Percentiles rank a stretch among this genome's conserved stretches.
Evolutionary conservation across 2,113 vertebrate genomes (phyloP).

Genomic region (Microtus oregoni): DNA sequence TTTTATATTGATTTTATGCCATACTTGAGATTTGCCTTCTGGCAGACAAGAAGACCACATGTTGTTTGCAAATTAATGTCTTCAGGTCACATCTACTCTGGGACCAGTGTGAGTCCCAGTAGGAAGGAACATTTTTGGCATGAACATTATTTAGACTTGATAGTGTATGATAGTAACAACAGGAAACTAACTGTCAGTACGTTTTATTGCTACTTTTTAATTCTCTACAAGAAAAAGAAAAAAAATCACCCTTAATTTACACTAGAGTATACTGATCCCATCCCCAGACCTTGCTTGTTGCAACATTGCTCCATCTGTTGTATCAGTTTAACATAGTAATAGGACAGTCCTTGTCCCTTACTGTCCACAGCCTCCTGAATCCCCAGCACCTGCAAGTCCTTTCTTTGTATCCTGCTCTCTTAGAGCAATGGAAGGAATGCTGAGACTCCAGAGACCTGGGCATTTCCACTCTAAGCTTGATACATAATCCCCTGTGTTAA

Average conservation of each 20-base stretch:
- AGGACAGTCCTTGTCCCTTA: not conserved
- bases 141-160: not conserved
- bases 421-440: not conserved
- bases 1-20: not conserved
- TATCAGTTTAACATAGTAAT: not conserved
- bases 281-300: too few relatives aligned
- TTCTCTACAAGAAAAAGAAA: not conserved
- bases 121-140: not conserved
- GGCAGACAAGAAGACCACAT: not conserved
- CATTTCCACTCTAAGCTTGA: not conserved
- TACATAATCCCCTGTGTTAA: conserved; percentile 41
- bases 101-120: not conserved
- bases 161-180: not conserved
- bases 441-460: not conserved
- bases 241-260: not conserved
- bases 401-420: not conserved
- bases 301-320: not conserved
- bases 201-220: not conserved
- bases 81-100: not conserved
- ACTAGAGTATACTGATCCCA: too few relatives aligned
- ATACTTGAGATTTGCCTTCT: not conserved
- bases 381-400: not conserved
- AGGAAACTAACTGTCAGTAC: not conserved
- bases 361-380: not conserved
- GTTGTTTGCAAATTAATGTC: not conserved